phyloP scores from a whole-genome alignment of 92 coral and sea anemone genomes.

The Blastomussa wellsi region DNA sequence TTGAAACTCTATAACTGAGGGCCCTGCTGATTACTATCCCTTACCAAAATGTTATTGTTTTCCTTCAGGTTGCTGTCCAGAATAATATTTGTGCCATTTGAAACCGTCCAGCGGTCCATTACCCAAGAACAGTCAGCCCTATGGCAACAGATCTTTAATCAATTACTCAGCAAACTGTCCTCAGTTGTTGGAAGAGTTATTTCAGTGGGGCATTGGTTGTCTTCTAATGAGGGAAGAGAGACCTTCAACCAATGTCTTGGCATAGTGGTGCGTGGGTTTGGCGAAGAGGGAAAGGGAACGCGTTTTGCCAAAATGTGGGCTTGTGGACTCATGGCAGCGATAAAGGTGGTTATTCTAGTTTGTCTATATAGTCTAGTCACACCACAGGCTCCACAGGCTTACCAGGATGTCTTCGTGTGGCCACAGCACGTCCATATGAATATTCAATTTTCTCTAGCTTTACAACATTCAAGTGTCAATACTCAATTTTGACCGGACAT shows the following conservation, averaged over 20 bases:
- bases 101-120: conserved; percentile 11
- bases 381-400: no score
- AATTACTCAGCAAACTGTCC: conserved; percentile 2
- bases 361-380: conserved; percentile 10
- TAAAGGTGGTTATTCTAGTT: conserved; percentile 37
- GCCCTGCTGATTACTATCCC: conserved; percentile 7
- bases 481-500: no score
- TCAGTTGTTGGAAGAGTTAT: conserved; percentile 50
- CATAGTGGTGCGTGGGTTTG: conserved; percentile 38
- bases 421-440: no score
- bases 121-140: conserved; percentile 30
- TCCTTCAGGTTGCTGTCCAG: conserved; percentile 33
- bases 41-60: conserved; percentile 20
- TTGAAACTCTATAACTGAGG: no score
- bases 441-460: no score
- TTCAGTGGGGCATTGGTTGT: conserved; percentile 48
- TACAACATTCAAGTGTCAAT: no score
- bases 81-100: conserved; percentile 33
- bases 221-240: conserved; percentile 19
- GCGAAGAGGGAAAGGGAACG: conserved; percentile 45
- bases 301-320: conserved; percentile 57
- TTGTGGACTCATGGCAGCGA: conserved; percentile 54
- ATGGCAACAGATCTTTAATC: conserved; percentile 36
- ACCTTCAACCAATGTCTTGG: conserved; percentile 36
- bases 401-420: no score